These are phyloP conservation scores for Caenorhabditis uteleia DNA, from an alignment of 2,888 invertebrate species.

Conservation along the genomic window DNA sequence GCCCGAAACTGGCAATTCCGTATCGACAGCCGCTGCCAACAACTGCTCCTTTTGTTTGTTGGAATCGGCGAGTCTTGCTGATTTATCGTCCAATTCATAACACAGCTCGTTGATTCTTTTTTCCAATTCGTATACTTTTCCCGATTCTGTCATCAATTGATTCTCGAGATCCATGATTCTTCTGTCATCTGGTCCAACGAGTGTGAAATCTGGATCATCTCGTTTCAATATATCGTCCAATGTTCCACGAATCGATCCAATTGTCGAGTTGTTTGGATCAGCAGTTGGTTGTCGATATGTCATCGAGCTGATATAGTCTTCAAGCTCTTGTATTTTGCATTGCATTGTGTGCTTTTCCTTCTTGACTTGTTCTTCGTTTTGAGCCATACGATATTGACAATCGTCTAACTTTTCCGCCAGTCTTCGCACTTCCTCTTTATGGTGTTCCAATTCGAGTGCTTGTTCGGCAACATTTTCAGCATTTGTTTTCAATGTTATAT, in stretches of 20 bases:
- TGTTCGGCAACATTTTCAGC: conserved; percentile 15
- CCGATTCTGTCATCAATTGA: conserved; percentile 5
- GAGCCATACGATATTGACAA: not conserved
- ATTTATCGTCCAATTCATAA: conserved; percentile 14
- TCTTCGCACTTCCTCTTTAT: not conserved
- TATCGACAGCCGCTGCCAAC: conserved; percentile 10
- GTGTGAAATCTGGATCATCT: conserved; percentile 31
- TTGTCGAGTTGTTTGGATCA: no score
- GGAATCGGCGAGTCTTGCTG: conserved; percentile 17
- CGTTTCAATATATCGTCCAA: conserved; percentile 29
- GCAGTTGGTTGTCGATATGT: no score
- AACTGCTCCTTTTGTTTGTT: conserved; percentile 19
- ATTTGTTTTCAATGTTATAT: conserved; percentile 18
- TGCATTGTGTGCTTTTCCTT: no score
- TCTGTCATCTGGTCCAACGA: conserved; percentile 19
- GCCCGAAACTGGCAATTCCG: no score
- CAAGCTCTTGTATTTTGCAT: conserved; percentile 10
- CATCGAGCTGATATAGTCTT: conserved; percentile 2
- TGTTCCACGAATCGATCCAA: conserved; percentile 14
- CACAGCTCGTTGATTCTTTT: conserved; percentile 3
- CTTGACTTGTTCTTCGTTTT: not conserved
- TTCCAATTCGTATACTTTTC: conserved; percentile 8
- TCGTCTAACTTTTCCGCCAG: conserved; percentile 6
- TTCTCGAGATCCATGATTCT: conserved; percentile 19
- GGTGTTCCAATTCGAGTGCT: not conserved